Evolutionary conservation across 2,888 invertebrate species (phyloP).

Genomic region (Zaprionus bogoriensis): DNA sequence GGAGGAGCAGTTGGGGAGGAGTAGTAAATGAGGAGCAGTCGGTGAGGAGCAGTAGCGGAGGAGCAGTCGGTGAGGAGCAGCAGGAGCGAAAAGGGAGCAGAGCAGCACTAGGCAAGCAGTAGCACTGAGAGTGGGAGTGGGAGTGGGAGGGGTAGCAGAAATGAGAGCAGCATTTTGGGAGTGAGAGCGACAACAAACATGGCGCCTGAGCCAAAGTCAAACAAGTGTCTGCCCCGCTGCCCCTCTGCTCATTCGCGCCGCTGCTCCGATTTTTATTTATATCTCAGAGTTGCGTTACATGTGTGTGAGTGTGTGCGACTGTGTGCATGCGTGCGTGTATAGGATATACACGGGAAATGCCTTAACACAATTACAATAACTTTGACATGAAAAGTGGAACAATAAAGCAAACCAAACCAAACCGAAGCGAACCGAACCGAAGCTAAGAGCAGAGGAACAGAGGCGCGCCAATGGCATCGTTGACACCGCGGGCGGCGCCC

Average conservation of each 20-base stretch:
- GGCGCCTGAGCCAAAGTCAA: slow-evolving; percentile 67
- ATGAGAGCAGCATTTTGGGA: no score
- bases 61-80: no score
- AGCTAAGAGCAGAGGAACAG: no score
- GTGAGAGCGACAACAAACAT: slow-evolving; percentile 41
- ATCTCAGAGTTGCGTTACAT: slow-evolving; percentile 32
- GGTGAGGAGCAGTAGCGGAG: no score
- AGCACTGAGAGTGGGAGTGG: not conserved
- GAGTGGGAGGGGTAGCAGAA: not conserved
- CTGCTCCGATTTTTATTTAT: slow-evolving; percentile 59
- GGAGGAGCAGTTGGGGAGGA: no score
- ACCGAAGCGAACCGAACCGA: slow-evolving; percentile 41
- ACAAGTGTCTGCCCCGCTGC: slow-evolving; percentile 63
- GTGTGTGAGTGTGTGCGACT: not conserved
- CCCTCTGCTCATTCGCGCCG: slow-evolving; percentile 4
- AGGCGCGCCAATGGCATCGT: slow-evolving; percentile 44
- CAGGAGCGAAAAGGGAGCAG: no score
- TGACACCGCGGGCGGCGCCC: slow-evolving; percentile 68
- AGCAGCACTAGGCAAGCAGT: no score
- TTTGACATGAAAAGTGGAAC: slow-evolving; percentile 79
- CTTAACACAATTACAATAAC: slow-evolving; percentile 78
- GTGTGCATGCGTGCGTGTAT: slow-evolving; percentile 22
- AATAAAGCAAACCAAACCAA: slow-evolving; percentile 70
- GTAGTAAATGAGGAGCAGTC: no score
- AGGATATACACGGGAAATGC: slow-evolving; percentile 77